A percentile compares a stretch with the other conserved stretches of the same genome.
Evolutionary conservation across 2,113 vertebrate species (phyloP).

Genomic region (Atrichornis clamosus): DNA sequence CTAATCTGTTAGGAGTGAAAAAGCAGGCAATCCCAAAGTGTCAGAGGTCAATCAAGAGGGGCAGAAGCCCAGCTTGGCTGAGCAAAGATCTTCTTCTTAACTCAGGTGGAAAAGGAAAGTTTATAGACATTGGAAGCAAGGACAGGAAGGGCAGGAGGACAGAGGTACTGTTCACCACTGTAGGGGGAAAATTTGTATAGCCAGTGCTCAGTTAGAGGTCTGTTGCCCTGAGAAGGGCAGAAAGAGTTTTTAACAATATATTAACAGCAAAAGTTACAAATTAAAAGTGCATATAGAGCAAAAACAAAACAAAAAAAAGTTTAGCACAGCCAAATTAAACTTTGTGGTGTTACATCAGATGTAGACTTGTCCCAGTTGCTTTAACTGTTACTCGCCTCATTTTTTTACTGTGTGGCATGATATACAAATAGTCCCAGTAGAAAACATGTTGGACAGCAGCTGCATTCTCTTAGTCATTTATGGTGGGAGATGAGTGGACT

Average conservation of each 20-base stretch:
- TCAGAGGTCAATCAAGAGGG: background rate
- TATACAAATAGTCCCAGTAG: slow-evolving; percentile 1
- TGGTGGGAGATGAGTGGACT: background rate
- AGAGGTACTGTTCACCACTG: background rate
- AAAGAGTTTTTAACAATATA: background rate
- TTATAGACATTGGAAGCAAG: background rate
- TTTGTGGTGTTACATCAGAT: background rate
- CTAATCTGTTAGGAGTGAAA: rapidly evolving
- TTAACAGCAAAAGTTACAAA: background rate
- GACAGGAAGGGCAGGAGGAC: background rate
- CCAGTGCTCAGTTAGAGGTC: background rate
- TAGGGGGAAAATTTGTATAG: background rate
- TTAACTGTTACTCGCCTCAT: background rate
- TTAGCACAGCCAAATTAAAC: background rate
- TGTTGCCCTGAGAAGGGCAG: background rate
- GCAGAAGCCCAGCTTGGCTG: background rate
- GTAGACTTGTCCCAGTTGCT: background rate
- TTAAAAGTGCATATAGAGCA: background rate
- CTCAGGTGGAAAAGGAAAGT: background rate
- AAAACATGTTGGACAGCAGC: slow-evolving; percentile 38
- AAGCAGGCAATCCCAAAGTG: background rate
- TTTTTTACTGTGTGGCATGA: background rate
- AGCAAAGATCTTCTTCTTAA: background rate
- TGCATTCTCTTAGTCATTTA: slow-evolving; percentile 6
- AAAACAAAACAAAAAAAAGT: background rate